A percentile compares a stretch with the other conserved stretches of the same genome.
These are phyloP conservation scores for Indri indri DNA, from an alignment of 2,113 vertebrate genomes.

Conservation along the genomic window DNA sequence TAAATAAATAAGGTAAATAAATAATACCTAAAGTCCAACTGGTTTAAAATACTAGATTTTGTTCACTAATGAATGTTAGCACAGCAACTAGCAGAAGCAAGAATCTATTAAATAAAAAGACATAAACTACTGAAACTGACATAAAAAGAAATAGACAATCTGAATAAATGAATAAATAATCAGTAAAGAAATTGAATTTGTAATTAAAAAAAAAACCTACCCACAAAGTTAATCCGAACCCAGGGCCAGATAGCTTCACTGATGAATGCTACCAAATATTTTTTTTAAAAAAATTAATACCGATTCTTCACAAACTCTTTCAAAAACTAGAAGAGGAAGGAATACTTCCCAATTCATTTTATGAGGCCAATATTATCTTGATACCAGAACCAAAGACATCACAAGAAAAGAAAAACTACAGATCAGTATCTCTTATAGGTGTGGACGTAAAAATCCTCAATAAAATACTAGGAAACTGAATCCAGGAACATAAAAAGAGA, in stretches of 20 bases:
- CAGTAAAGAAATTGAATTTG: background rate
- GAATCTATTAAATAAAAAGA: background rate
- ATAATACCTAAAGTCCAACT: background rate
- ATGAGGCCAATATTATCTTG: background rate
- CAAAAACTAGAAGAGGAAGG: background rate
- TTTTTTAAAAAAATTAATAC: background rate
- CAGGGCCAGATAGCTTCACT: background rate
- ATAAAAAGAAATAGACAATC: background rate
- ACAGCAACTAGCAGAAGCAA: background rate
- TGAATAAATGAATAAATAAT: background rate
- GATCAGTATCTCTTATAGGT: background rate
- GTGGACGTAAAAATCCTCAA: background rate
- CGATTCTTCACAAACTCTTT: background rate
- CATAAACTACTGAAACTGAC: background rate
- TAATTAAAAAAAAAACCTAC: background rate
- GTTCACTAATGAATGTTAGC: background rate
- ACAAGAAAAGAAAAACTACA: background rate
- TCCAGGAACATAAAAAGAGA: background rate
- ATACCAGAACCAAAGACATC: background rate
- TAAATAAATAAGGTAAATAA: background rate
- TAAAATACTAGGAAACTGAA: background rate
- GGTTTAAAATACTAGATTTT: background rate
- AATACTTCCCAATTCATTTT: background rate
- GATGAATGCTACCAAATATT: background rate
- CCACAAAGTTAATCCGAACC: background rate